Evolutionary conservation across 1,140 invertebrate genomes (phyloP).

Genomic region (Ips nitidus): DNA sequence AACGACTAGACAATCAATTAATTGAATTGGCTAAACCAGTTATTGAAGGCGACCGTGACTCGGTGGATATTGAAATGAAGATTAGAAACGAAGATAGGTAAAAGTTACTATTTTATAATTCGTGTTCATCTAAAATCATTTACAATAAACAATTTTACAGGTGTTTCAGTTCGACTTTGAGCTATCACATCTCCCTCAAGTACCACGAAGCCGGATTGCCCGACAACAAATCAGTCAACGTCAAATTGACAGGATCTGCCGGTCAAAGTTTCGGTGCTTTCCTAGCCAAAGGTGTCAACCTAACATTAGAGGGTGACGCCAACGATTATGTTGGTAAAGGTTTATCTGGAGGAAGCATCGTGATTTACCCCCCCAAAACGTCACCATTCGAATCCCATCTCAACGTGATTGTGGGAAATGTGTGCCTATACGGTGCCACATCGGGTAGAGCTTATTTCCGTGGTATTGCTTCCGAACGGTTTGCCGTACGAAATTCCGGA

Average conservation of each 20-base stretch:
- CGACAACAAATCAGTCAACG: conserved; percentile 77
- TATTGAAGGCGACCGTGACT: conserved; percentile 68
- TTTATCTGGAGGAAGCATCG: conserved; percentile 91
- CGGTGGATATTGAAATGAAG: conserved; percentile 73
- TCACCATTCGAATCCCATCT: conserved; percentile 84
- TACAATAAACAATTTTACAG: too few relatives aligned
- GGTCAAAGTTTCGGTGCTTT: conserved; percentile 99
- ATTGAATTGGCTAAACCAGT: conserved; percentile 76
- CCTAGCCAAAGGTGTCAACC: conserved; percentile 84
- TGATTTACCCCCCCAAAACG: conserved; percentile 90
- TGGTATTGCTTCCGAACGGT: conserved; percentile 96
- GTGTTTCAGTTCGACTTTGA: conserved; percentile 86
- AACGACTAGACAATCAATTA: conserved; percentile 82
- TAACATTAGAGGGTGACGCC: conserved; percentile 93
- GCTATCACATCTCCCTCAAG: conserved; percentile 91
- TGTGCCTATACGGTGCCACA: conserved; percentile 97
- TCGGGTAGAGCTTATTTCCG: conserved; percentile 92
- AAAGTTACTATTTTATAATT: conserved; percentile 45
- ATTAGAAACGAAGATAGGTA: conserved; percentile 89
- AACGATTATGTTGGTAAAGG: conserved; percentile 94
- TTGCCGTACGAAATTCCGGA: conserved; percentile 97
- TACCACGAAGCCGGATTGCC: conserved; percentile 88
- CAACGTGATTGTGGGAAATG: conserved; percentile 98
- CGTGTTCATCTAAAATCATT: too few relatives aligned
- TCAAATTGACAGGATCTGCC: conserved; percentile 89